Percentiles rank a stretch among this genome's conserved stretches.
phyloP scores from a whole-genome alignment of 2,888 invertebrate genomes.

The Rhingia rostrata region DNA sequence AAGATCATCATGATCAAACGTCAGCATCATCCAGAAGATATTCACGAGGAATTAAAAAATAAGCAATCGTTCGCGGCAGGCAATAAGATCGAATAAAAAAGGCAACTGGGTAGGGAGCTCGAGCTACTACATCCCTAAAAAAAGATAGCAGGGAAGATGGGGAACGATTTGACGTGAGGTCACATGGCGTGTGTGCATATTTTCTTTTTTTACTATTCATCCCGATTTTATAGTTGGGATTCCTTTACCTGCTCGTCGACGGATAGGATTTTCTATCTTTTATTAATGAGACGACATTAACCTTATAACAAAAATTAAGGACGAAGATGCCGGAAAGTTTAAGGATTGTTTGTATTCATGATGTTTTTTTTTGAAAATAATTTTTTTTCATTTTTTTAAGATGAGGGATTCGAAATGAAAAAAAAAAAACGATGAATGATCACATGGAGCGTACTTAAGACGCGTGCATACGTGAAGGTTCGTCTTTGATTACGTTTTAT shows the following conservation, averaged over 20 bases:
- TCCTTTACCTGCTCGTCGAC: constrained; percentile 57
- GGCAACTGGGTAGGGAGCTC: constrained; percentile 40
- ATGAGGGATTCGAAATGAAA: not conserved
- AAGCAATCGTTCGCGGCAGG: constrained; percentile 26
- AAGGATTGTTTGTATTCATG: constrained; percentile 34
- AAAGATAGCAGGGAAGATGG: constrained; percentile 51
- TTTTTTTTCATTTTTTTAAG: constrained; percentile 6
- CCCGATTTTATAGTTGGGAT: constrained; percentile 23
- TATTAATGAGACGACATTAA: constrained; percentile 34
- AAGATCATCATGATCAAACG: constrained; percentile 67
- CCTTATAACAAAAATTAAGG: constrained; percentile 41
- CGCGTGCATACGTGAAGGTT: constrained; percentile 13
- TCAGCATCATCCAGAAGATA: constrained; percentile 54
- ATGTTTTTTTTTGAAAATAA: constrained; percentile 15
- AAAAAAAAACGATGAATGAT: not conserved
- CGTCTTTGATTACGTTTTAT: not conserved
- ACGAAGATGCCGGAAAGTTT: constrained; percentile 31
- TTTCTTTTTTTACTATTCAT: constrained; percentile 34
- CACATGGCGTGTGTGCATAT: constrained; percentile 55
- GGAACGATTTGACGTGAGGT: constrained; percentile 67
- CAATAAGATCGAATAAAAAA: not conserved
- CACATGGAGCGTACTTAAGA: not conserved
- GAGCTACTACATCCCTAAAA: constrained; percentile 47
- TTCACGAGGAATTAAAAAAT: constrained; percentile 53
- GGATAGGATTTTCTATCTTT: constrained; percentile 40